These are phyloP conservation scores for Acrossocheilus wenchowensis DNA, from an alignment of 2,797 vertebrate genomes.

Conservation along the genomic window DNA sequence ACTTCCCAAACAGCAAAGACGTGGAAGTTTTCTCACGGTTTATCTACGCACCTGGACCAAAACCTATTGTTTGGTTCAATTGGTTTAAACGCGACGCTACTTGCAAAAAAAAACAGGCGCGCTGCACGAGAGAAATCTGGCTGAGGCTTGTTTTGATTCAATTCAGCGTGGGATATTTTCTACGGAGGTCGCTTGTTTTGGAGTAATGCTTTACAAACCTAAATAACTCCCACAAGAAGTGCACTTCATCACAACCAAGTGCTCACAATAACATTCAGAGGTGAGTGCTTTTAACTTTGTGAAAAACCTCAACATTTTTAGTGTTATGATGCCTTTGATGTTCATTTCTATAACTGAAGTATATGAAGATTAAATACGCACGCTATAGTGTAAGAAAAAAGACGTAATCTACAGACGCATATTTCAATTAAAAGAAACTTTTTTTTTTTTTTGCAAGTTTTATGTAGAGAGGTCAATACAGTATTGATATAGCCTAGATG, in stretches of 20 bases:
- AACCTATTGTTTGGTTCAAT: not conserved
- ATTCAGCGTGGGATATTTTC: not conserved
- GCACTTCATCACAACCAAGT: not conserved
- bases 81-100: not conserved
- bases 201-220: constrained; percentile 13
- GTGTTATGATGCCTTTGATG: not conserved
- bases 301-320: not conserved
- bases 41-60: constrained; percentile 9
- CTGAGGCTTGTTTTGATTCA: constrained; percentile 14
- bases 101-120: not conserved
- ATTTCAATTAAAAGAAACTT: not conserved
- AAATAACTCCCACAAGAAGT: constrained; percentile 7
- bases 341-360: not conserved
- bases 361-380: not conserved
- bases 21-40: not conserved
- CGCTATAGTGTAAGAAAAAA: not conserved
- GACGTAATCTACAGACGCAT: not conserved
- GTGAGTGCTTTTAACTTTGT: constrained; percentile 20
- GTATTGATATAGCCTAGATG: not conserved
- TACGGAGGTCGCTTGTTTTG: not conserved
- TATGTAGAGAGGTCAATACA: not conserved
- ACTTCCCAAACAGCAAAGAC: not conserved
- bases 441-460: not conserved
- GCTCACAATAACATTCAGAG: constrained; percentile 11
- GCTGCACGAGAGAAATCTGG: not conserved